Base-by-base conservation (phyloP, 2,888 invertebrate species). In the Andrena haemorrhoa region DNA sequence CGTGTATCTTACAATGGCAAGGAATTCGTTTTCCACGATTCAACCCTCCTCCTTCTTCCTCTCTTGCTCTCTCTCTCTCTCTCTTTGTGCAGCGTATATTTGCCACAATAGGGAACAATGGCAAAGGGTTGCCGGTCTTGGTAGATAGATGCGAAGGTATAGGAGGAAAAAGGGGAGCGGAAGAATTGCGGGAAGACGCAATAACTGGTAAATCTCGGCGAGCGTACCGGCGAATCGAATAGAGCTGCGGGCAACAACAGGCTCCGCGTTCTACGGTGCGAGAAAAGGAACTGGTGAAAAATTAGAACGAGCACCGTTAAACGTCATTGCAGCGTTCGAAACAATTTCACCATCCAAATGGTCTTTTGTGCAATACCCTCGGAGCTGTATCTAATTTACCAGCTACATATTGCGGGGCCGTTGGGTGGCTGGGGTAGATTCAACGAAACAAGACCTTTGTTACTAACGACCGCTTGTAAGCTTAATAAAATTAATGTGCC, bases 101-200 rank as follows among this genome's bases (percentile, higher is more conserved):
- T 60, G 79, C 78, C 78, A 87, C 88, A 88, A 87, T 87, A 60
- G 84, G 64, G 82, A 80, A 87, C 88, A 86, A 87, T 88, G 74
- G 84, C 53, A 81, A 80, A 79, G 79, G 79, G 78, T 78, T 86
- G 86, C 51, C 35, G 68, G 76, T 35, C 60, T 66, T 72, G 49
- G 53, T 65, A 78, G 81, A 86, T 70, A 76, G 86, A 76, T 80
- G 80, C 74, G 75, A 53, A 53, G 49, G 61, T 20, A 82, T 72
- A 73, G 77, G 69, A 70, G 66, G 79, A 49, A 86, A 82, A 81
- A 76, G 84, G 72, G 72, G 61, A 69, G 63, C 71, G 73, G 78
- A 87, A 87, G 80, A 84, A 86, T 86, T 74, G 82, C 86, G 75
- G 64, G 65, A 76, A 75, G 84, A 75, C 68, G 85, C 85, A 80